These are phyloP conservation scores for Drosophila leonis DNA, from an alignment of 2,888 invertebrate genomes.

Conservation along the genomic window DNA sequence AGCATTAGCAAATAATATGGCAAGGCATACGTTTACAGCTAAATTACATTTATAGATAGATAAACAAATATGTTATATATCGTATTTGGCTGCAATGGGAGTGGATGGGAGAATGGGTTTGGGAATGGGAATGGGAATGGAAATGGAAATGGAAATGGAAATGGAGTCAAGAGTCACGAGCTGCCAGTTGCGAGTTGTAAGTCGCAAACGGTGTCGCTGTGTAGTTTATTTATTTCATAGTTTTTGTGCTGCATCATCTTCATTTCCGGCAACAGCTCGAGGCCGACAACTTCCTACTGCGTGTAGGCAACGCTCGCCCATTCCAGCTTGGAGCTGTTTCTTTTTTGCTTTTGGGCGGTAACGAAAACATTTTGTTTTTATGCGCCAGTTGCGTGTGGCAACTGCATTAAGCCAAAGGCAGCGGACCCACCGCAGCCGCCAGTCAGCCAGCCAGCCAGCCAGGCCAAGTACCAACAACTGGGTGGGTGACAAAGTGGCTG, in stretches of 20 bases:
- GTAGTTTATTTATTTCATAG: conserved; percentile 78
- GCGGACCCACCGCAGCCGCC: conserved; percentile 46
- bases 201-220: conserved; percentile 21
- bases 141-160: background rate
- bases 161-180: background rate
- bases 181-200: background rate
- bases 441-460: conserved; percentile 9
- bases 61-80: conserved; percentile 14
- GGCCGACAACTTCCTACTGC: conserved; percentile 65
- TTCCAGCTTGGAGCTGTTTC: background rate
- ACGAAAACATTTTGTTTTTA: conserved; percentile 75
- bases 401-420: conserved; percentile 65
- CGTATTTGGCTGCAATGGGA: conserved; percentile 2
- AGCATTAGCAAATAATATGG: conserved; percentile 19
- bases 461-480: conserved; percentile 53
- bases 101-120: background rate
- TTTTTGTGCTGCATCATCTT: conserved; percentile 82
- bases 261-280: conserved; percentile 77
- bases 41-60: conserved; percentile 36
- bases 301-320: background rate
- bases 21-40: conserved; percentile 6
- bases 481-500: conserved; percentile 79
- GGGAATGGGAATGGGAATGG: background rate
- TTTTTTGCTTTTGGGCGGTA: conserved; percentile 17
- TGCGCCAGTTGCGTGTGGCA: conserved; percentile 77